Base-by-base conservation (phyloP, 2,797 vertebrate genomes). In the Pteropus rufus region DNA sequence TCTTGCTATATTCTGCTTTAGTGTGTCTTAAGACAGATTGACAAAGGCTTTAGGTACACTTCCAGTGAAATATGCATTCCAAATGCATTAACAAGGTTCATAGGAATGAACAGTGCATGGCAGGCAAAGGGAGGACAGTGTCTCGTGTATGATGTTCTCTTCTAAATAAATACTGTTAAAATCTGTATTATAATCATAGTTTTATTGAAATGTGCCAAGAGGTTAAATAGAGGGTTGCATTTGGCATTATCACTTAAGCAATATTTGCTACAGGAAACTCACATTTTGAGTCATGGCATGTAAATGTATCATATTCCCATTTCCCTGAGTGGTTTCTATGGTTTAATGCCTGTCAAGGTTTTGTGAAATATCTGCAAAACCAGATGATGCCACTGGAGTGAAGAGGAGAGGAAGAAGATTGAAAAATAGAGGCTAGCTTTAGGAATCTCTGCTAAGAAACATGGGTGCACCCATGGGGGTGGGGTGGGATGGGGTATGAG, bases 21-120 rank as follows among this genome's bases (percentile, higher is more conserved):
- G 70, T 94, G 67, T 73, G 31, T 95, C 97, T 96, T 97, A 70
- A 97, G 93, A 72, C 75, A 34, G 92, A 93, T 93, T 83, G 95
- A 14, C 62, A 8, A 92, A 72, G 81, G 58, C 52, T 96, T 93
- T 84, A 34, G 83, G 79, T 19, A 93, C 54, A 89, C 77, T 93
- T 85, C 81, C 31, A 58, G 34, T 54, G 96, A 81, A 96, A 73
- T 46, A 0, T 69, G 19, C 14, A 49, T 85, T 81, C 76, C 29
- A 34, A n/a, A 46, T 41, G 19, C 15, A 21, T 65, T 88, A 39
- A 41, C 87, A 64, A 93, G 60, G 72, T 44, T 84, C 64, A 65
- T 79, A 91, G 84, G 36, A 21, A 58, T 49, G 41, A 80, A 65
- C 23, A 41, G 54, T 94, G 2, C 72, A 9, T 73, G 23, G 16